Base-by-base conservation (phyloP, 2,797 vertebrate species). In the Lacerta viridis region DNA sequence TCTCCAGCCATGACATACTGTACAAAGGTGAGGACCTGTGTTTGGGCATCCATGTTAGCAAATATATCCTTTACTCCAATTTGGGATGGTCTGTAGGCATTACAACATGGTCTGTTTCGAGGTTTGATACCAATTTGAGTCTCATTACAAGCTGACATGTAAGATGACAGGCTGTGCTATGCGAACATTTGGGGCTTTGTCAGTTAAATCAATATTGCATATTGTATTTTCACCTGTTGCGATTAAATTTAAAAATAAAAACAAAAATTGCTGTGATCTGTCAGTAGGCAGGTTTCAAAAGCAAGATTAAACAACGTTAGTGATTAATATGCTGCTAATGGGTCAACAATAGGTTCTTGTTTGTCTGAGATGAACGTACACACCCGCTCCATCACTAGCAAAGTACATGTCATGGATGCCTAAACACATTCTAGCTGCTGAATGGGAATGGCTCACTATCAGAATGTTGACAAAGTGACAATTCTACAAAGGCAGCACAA, bases 231-330 rank as follows among this genome's bases (percentile, higher is more conserved):
- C 83, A 43, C 79, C 78, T 36, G 11, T 79, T 82, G 83, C 77
- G 1, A 2, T 91, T 92, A 71, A 91, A 93, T 15, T 0, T 1
- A 33, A 87, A 90, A 86, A 88, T 90, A 93, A 93, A 95, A 72
- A 13, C 7, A 93, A 95, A 72, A 13, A 7, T 36, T 41, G 87
- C 86, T 64, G 43, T 80, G 84, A 83, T 80, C 69, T 87, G 25
- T 9, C 33, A 78, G 89, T 23, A 89, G 74, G 88, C 86, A 83
- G 76, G 0, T 25, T 85, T 29, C 93, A 87, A 87, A 92, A 89
- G 94, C 96, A 94, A 91, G 95, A 94, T 93, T 93, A 96, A 95
- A 75, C 18, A 36, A 87, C 91, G 83, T 87, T 92, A 95, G 89
- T 93, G 92, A 75, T 95, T 95, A 92, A 92, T 92, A 84, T 1